Percentiles rank a stretch among this genome's conserved stretches.
Conservation (phyloP, 2,797 vertebrate species). For the Astyanax mexicanus region DNA sequence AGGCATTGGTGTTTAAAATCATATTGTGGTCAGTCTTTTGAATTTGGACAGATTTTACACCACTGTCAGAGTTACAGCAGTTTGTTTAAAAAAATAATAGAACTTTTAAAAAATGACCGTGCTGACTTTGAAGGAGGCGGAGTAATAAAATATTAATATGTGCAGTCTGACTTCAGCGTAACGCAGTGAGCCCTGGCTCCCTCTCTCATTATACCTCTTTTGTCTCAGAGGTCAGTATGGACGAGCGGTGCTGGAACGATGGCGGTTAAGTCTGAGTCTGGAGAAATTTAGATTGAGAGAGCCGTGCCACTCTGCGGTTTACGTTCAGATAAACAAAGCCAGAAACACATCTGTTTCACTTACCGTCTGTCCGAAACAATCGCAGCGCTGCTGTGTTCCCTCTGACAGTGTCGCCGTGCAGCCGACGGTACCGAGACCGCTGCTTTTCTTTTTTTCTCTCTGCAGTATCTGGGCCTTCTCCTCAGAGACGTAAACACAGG, state of each 20-base stretch:
- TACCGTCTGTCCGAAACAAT: neutral
- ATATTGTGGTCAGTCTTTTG: no score
- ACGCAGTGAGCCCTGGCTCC: no score
- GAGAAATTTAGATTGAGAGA: neutral
- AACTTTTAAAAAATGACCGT: no score
- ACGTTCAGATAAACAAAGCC: neutral
- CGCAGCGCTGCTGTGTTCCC: neutral
- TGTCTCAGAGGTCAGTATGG: neutral
- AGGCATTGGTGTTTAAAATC: no score
- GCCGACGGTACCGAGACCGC: neutral
- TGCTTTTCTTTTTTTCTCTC: neutral
- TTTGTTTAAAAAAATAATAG: no score
- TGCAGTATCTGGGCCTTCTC: neutral
- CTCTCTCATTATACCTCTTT: no score
- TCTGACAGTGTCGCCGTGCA: neutral
- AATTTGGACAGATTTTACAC: no score
- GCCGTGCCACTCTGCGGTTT: neutral
- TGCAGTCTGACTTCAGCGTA: no score
- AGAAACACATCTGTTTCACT: neutral
- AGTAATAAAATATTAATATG: no score
- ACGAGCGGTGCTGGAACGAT: neutral
- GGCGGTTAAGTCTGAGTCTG: neutral
- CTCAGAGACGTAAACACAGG: neutral
- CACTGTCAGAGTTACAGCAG: no score
- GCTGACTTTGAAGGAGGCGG: no score